These are phyloP conservation scores for Achatina immaculata DNA, from an alignment of 1,140 invertebrate genomes.

Conservation along the genomic window DNA sequence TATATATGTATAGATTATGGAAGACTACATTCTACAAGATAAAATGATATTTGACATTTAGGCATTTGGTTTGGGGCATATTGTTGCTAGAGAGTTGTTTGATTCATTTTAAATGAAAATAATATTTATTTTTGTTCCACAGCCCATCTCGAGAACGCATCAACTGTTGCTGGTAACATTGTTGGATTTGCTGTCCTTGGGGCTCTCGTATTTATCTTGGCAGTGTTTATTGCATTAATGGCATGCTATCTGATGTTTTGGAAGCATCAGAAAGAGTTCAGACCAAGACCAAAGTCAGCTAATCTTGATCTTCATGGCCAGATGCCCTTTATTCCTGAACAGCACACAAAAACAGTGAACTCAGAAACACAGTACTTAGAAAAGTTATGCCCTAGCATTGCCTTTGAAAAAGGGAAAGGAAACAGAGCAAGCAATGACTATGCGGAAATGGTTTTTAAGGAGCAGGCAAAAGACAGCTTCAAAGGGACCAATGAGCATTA, in stretches of 20 bases:
- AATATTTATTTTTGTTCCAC: background rate
- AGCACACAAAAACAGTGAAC: constrained; percentile 21
- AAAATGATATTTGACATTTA: too few species aligned
- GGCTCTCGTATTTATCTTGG: background rate
- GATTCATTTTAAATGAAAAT: background rate
- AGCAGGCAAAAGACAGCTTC: background rate
- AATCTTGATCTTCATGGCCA: constrained; percentile 31
- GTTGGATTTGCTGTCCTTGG: constrained; percentile 10
- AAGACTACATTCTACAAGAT: too few species aligned
- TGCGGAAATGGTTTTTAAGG: constrained; percentile 22
- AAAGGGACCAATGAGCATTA: background rate
- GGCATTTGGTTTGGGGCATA: too few species aligned
- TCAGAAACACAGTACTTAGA: constrained; percentile 22
- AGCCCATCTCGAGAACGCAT: background rate
- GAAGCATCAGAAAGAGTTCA: background rate
- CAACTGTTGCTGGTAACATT: background rate
- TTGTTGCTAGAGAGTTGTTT: too few species aligned
- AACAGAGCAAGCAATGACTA: constrained; percentile 17
- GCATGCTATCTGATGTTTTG: background rate
- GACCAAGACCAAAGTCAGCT: constrained; percentile 6
- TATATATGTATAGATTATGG: too few species aligned
- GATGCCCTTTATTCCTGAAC: constrained; percentile 25
- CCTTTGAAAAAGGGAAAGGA: background rate
- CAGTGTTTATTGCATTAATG: background rate
- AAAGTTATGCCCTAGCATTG: constrained; percentile 12